Conservation (phyloP, 1,140 invertebrate genomes). For the Cecropterus lyciades region DNA sequence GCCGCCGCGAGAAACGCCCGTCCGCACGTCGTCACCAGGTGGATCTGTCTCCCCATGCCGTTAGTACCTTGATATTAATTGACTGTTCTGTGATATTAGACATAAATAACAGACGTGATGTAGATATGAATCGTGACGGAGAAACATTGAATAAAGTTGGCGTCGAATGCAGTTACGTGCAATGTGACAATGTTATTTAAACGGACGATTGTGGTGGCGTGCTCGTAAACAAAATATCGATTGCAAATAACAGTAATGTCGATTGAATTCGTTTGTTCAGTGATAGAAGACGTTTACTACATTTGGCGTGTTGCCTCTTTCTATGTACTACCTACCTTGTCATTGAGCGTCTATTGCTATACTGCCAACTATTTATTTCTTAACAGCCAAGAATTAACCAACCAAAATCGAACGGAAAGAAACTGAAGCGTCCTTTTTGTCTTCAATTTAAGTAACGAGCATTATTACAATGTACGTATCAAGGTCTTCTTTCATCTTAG, state of each 20-base stretch:
- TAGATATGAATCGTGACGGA: constrained; percentile 8
- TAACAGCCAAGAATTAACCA: constrained; percentile 46
- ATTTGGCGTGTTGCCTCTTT: constrained; percentile 52
- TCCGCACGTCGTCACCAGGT: constrained; percentile 73
- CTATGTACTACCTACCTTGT: constrained; percentile 43
- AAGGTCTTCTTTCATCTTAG: not conserved
- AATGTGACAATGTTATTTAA: constrained; percentile 3
- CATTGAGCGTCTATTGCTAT: constrained; percentile 44
- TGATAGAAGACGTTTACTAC: constrained; percentile 27
- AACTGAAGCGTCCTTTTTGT: constrained; percentile 9
- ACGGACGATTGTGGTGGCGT: constrained; percentile 7
- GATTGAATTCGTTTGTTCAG: constrained; percentile 6
- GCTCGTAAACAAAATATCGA: constrained; percentile 7
- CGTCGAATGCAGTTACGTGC: constrained; percentile 6
- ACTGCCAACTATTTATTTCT: constrained; percentile 66
- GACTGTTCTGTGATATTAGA: constrained; percentile 24
- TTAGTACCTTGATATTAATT: constrained; percentile 56
- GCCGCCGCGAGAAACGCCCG: constrained; percentile 74
- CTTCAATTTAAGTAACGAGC: not conserved
- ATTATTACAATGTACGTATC: not conserved
- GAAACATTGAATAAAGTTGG: constrained; percentile 1
- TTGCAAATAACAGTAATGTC: not conserved
- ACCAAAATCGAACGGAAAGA: constrained; percentile 42
- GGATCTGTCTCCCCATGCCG: constrained; percentile 72
- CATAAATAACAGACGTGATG: constrained; percentile 19